Percentiles rank a stretch among this genome's conserved stretches.
phyloP scores from a whole-genome alignment of 92 coral and sea anemone genomes.

The Heliopora coerulea region DNA sequence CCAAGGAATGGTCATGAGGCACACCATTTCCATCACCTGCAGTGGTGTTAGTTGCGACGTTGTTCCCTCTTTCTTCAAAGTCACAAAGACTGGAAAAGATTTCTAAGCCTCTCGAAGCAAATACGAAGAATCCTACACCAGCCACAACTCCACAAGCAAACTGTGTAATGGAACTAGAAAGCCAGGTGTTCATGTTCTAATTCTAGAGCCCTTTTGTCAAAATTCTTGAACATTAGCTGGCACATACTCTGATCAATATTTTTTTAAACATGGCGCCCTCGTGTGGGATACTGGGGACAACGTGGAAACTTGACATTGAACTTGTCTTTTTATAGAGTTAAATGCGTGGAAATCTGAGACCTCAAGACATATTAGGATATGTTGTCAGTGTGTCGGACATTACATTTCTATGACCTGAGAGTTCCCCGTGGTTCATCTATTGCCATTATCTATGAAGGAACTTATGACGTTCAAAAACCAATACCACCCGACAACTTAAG shows the following conservation, averaged over 20 bases:
- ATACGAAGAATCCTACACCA: conserved; percentile 83
- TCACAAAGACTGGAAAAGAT: conserved; percentile 14
- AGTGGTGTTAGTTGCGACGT: background rate
- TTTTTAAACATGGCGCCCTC: conserved; percentile 79
- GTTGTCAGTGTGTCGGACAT: no score
- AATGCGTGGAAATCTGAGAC: no score
- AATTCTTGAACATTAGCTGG: background rate
- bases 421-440: conserved; percentile 34
- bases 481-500: no score
- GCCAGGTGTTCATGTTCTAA: conserved; percentile 13
- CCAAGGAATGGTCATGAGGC: background rate
- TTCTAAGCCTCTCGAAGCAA: conserved; percentile 61
- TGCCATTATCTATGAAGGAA: no score
- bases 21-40: background rate
- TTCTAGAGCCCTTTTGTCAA: conserved; percentile 9
- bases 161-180: conserved; percentile 65
- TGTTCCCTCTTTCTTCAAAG: conserved; percentile 2
- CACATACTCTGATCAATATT: background rate
- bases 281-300: conserved; percentile 53
- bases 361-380: no score
- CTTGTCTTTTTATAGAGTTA: no score
- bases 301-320: conserved; percentile 1
- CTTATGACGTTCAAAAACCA: no score
- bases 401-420: no score
- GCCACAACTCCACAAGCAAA: conserved; percentile 87